Conservation (phyloP, 2,797 vertebrate genomes). For the Tauraco hartlaubi region DNA sequence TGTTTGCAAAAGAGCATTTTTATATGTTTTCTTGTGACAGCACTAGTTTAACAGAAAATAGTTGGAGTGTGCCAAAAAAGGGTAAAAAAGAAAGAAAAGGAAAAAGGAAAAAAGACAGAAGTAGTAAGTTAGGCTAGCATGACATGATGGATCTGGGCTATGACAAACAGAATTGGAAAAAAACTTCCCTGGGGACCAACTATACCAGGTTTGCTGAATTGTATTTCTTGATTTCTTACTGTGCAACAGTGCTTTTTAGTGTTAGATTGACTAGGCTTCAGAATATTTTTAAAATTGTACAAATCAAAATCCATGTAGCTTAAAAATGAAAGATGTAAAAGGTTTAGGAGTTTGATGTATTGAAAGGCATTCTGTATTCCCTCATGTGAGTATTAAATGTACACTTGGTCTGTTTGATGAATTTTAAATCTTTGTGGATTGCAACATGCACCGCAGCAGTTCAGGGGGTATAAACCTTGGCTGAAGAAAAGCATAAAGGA, state of each 20-base stretch:
- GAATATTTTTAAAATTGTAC: slow-evolving; percentile 88
- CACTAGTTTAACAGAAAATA: slow-evolving; percentile 91
- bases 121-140: slow-evolving; percentile 86
- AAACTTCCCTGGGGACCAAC: slow-evolving; percentile 88
- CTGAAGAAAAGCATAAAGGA: slow-evolving; percentile 38
- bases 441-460: slow-evolving; percentile 58
- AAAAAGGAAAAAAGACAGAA: slow-evolving; percentile 71
- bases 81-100: slow-evolving; percentile 44
- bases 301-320: slow-evolving; percentile 88
- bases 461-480: slow-evolving; percentile 58
- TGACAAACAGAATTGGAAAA: slow-evolving; percentile 94
- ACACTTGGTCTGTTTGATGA: slow-evolving; percentile 85
- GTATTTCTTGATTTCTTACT: slow-evolving; percentile 88
- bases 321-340: slow-evolving; percentile 89
- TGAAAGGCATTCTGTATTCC: slow-evolving; percentile 85
- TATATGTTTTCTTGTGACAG: slow-evolving; percentile 93
- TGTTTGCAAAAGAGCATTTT: slow-evolving; percentile 90
- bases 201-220: slow-evolving; percentile 86
- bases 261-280: slow-evolving; percentile 87
- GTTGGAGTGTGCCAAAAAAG: slow-evolving; percentile 85
- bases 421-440: slow-evolving; percentile 81
- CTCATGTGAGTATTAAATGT: slow-evolving; percentile 85
- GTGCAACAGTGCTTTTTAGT: slow-evolving; percentile 88
- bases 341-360: slow-evolving; percentile 85
- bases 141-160: slow-evolving; percentile 92